Conservation (phyloP, 2,113 vertebrate genomes). For the Hippocampus zosterae region DNA sequence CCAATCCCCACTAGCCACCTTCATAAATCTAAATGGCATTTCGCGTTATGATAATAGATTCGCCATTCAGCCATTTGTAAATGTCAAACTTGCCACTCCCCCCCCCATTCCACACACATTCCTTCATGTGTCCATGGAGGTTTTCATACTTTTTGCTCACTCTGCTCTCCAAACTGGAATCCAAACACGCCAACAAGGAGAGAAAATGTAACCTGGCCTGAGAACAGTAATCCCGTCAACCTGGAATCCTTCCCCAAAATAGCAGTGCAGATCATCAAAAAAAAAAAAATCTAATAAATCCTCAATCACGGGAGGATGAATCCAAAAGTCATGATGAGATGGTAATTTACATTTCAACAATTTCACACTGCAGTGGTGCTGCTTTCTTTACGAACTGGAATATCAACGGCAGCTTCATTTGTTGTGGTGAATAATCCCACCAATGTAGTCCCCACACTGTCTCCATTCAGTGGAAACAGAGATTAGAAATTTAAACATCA, state of each 20-base stretch:
- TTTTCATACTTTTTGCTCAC: constrained; percentile 10
- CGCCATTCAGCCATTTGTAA: background rate
- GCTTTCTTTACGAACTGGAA: constrained; percentile 22
- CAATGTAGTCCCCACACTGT: constrained; percentile 15
- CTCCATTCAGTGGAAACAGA: constrained; percentile 14
- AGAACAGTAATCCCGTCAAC: constrained; percentile 56
- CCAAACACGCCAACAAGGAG: constrained; percentile 6
- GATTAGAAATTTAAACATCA: constrained; percentile 7
- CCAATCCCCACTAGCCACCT: background rate
- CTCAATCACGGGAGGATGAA: background rate
- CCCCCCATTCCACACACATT: background rate
- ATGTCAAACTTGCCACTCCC: background rate
- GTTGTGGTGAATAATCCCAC: constrained; percentile 7
- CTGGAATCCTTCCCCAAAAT: constrained; percentile 48
- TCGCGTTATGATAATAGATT: background rate
- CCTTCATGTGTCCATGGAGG: background rate
- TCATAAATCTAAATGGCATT: background rate
- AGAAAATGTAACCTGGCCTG: constrained; percentile 25
- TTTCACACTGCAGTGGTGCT: constrained; percentile 19
- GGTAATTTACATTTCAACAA: constrained; percentile 45
- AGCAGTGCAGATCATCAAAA: constrained; percentile 7
- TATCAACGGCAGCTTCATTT: constrained; percentile 26
- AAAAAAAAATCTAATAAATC: background rate
- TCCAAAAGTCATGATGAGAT: constrained; percentile 5
- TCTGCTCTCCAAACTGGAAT: constrained; percentile 37